Base-by-base conservation (phyloP, 1,140 invertebrate genomes). In the Panagrolaimus sp. region DNA sequence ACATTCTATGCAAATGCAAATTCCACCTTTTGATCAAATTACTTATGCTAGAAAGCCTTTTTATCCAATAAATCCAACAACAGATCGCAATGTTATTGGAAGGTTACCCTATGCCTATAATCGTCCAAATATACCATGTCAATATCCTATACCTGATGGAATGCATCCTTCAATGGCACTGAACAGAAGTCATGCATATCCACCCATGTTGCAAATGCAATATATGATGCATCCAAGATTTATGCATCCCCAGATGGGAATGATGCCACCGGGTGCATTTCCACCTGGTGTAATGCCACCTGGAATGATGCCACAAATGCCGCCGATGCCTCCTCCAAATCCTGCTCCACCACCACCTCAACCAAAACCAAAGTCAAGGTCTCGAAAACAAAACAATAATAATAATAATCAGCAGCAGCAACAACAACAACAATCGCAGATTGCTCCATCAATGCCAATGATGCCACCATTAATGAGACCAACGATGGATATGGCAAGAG, bases 361-460 rank as follows among this genome's bases (percentile, higher is more conserved):
- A 53, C 9, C 51, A 9, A 20, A 57, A 57, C 20, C 51, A 0
- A 20, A 57, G 20, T 1, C 31, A 38, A 38, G 31, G 31, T 38
- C 31, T 38, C 31, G 31, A 38, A 38, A 38, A 38, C 31, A 38
- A 7, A 38, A 38, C 7, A 38, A 38, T 38, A 38, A 38, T 38
- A 38, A 23, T 20, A 20, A 25, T 57, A 20, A 57, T 27, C n/a
- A 16, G 9, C 51, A 25, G 20, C 51, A 57, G 27, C 51, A 57
- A 8, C 51, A 57, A 16, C 51, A 53, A 53, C 51, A 57, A 57
- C 51, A 57, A 57, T 16, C n/a, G 8, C 20, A 25, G 51, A 13
- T 16, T 9, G 0, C 51, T 11, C 51, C 51, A 11, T 16, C 51
- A 11, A 20, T 25, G 20, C n/a, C 51, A 9, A 20, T 27, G 27